Base-by-base conservation (phyloP, 1,140 invertebrate species). In the Nomia melanderi region DNA sequence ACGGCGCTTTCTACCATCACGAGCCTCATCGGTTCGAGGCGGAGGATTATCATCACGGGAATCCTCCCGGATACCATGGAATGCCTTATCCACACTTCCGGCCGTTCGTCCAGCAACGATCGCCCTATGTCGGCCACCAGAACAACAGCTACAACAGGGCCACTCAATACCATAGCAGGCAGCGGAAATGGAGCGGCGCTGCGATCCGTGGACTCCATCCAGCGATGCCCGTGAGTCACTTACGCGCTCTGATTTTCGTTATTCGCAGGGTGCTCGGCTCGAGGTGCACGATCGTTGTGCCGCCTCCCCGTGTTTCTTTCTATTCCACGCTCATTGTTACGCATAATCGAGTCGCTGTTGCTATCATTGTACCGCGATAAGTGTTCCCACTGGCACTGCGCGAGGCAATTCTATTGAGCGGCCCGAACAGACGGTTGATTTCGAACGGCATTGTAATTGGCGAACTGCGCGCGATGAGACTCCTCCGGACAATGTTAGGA, bases 151-250 rank as follows among this genome's bases (percentile, higher is more conserved):
- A 76, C 54, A 17, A 12, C 41, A 74, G 63, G 60, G 31, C 41
- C 27, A 50, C 72, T 29, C 83, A 84, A 29, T 86, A 86, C 73
- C 79, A 78, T 29, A 73, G 67, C 60, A 90, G 86, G 29, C 87
- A 84, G 27, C 86, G 87, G 50, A 91, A 90, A 50, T 91, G 89
- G 90, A 86, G 77, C 76, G 83, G 78, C 41, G 81, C 84, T 20
- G 84, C 87, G 29, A 70, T 89, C 9, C 88, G 84, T 14, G 83
- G 78, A 9, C 72, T 90, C 25, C 89, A 90, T 12, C 84, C 89
- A 6, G 74, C 88, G 27, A 82, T 86, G 57, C 87, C 87, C 36
- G 91, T 91, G 65, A 91, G 88, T 86, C 53, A 41, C 7, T 29
- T 41, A 5, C 1, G 50, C 44, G 14, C 2, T 17, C 14, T 17